Evolutionary conservation across 1,140 invertebrate species (phyloP).

Genomic region (Ganaspis sp.): DNA sequence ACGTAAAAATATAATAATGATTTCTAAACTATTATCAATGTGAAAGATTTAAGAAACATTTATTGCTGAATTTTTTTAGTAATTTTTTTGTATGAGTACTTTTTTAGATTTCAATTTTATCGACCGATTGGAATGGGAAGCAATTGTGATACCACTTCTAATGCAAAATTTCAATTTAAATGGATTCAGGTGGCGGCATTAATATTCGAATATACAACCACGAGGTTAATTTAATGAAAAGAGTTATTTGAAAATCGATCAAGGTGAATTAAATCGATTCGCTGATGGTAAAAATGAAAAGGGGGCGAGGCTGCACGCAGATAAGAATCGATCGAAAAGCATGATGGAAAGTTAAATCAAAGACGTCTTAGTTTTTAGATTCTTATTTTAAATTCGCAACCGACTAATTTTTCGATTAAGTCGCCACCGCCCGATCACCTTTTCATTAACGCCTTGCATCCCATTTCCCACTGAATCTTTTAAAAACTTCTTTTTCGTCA

Average conservation of each 20-base stretch:
- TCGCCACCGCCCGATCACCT: not conserved
- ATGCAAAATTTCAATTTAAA: not conserved
- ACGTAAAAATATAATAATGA: no score
- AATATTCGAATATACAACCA: not conserved
- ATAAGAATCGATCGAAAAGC: not conserved
- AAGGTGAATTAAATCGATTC: conserved; percentile 6
- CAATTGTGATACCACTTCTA: not conserved
- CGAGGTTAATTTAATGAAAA: not conserved
- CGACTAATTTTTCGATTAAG: conserved; percentile 15
- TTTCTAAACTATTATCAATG: no score
- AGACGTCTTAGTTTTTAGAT: not conserved
- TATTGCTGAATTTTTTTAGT: no score
- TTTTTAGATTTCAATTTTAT: no score
- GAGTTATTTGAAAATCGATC: not conserved
- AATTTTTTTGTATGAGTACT: no score
- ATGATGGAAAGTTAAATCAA: conserved; percentile 6
- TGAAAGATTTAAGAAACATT: no score
- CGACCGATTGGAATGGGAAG: not conserved
- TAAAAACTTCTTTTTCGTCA: no score
- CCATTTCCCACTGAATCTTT: not conserved
- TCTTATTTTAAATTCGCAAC: not conserved
- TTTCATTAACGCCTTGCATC: not conserved
- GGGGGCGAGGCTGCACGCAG: not conserved
- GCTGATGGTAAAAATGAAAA: not conserved
- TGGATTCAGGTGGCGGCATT: not conserved